phyloP scores from a whole-genome alignment of 2,797 vertebrate genomes.

The Bovichtus diacanthus region DNA sequence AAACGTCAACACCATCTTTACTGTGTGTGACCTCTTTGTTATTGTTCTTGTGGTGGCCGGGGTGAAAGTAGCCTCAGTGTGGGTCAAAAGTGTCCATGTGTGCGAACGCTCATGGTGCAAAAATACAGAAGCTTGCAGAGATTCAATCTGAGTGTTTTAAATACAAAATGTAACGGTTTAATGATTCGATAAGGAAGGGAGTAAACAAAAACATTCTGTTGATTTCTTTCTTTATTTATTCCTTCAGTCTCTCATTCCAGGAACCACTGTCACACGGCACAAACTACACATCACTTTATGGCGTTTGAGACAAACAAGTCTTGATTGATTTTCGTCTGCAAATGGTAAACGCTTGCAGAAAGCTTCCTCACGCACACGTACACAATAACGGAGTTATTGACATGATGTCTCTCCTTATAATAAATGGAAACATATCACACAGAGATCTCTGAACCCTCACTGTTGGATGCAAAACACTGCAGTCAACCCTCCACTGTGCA shows the following conservation, averaged over 20 bases:
- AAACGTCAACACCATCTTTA: background rate
- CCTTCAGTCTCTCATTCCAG: too few relatives aligned
- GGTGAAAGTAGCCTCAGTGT: too few relatives aligned
- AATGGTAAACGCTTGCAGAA: background rate
- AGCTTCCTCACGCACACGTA: background rate
- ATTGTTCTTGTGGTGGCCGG: background rate
- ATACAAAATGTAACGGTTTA: background rate
- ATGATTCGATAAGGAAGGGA: background rate
- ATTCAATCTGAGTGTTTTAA: background rate
- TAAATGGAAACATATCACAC: background rate
- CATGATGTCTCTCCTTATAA: background rate
- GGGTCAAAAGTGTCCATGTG: background rate
- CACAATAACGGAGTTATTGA: background rate
- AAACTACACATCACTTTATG: background rate
- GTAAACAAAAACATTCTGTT: background rate
- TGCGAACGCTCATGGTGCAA: background rate
- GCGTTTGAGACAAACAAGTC: background rate
- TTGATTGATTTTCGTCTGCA: background rate
- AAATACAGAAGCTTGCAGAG: background rate
- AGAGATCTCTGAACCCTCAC: background rate
- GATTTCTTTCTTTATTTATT: too few relatives aligned
- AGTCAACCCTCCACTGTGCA: background rate
- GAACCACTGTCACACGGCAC: background rate
- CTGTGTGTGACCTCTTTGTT: background rate
- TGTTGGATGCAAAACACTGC: conserved; percentile 6